Conservation (phyloP, 1,140 invertebrate genomes). For the Ceratina japonica region DNA sequence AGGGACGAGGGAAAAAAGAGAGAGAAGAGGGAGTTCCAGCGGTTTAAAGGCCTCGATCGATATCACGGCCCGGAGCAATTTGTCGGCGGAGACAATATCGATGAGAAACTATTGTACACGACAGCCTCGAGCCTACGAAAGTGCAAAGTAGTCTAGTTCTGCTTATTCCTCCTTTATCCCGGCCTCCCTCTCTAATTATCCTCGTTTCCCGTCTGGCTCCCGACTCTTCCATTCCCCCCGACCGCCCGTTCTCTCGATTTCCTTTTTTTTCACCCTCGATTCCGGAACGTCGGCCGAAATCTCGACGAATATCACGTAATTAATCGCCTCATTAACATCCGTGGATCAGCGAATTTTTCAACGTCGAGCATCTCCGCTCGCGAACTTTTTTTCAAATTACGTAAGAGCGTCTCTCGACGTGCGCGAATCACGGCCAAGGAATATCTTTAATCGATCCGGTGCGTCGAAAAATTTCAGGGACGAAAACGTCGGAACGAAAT, state of each 20-base stretch:
- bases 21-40: neutral
- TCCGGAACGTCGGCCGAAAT: neutral
- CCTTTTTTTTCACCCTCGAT: neutral
- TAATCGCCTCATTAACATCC: conserved; percentile 33
- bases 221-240: neutral
- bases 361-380: neutral
- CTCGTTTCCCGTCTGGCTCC: conserved; percentile 19
- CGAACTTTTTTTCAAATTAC: neutral
- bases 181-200: conserved; percentile 31
- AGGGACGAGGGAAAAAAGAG: neutral
- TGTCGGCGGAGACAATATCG: conserved; percentile 44
- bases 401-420: no score
- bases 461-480: no score
- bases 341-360: conserved; percentile 6
- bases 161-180: conserved; percentile 40
- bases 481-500: no score
- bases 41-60: conserved; percentile 40
- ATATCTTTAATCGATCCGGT: no score
- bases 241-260: no score
- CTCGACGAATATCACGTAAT: conserved; percentile 9
- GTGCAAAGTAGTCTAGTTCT: conserved; percentile 46
- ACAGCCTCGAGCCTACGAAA: conserved; percentile 31
- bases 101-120: conserved; percentile 38
- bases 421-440: no score
- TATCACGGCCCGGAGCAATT: conserved; percentile 38